Conservation (phyloP, 2,888 invertebrate species). For the Ectemnius lituratus region DNA sequence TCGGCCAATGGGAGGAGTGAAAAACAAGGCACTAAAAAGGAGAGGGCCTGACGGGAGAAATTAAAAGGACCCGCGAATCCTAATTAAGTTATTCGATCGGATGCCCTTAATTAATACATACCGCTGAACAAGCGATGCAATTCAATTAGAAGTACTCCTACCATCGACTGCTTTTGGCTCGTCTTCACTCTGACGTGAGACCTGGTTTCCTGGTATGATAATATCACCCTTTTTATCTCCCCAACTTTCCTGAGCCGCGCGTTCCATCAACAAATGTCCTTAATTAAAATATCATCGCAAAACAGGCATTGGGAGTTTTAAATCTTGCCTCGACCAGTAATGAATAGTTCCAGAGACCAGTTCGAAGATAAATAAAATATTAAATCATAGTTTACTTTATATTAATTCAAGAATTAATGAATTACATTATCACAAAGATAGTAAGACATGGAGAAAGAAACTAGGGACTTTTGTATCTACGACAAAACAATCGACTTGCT, state of each 20-base stretch:
- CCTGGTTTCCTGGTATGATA: not conserved
- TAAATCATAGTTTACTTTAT: too few species aligned
- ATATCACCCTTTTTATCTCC: conserved; percentile 5
- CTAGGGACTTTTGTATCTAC: not conserved
- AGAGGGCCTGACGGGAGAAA: conserved; percentile 25
- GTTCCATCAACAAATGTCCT: too few species aligned
- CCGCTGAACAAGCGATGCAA: conserved; percentile 39
- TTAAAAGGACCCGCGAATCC: conserved; percentile 50
- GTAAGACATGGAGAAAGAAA: not conserved
- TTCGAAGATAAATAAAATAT: too few species aligned
- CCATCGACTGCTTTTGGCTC: conserved; percentile 13
- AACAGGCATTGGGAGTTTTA: too few species aligned
- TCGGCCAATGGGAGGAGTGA: not conserved
- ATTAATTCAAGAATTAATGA: too few species aligned
- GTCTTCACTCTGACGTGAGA: not conserved
- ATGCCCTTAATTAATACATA: conserved; percentile 55
- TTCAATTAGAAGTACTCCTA: conserved; percentile 48
- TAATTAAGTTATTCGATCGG: conserved; percentile 59
- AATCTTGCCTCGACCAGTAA: too few species aligned
- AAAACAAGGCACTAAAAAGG: conserved; percentile 1
- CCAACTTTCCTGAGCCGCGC: not conserved
- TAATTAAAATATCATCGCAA: too few species aligned
- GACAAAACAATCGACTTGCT: conserved; percentile 26
- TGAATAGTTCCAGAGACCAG: too few species aligned
- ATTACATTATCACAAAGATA: not conserved